Percentiles rank a stretch among this genome's conserved stretches.
Conservation (phyloP, 2,888 invertebrate species). For the Mystacides longicornis region DNA sequence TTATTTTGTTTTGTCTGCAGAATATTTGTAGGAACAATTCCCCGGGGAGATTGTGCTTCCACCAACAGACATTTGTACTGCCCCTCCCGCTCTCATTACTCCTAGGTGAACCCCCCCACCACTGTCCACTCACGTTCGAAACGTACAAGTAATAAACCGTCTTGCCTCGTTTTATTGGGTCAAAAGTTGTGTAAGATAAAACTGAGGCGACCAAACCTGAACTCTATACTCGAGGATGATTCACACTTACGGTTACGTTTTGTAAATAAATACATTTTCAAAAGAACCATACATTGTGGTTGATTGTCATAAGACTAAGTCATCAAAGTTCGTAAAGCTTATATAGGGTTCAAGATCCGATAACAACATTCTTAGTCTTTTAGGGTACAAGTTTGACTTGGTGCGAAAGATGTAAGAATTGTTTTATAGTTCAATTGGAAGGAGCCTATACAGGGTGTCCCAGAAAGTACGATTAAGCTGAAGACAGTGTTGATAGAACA, state of each 20-base stretch:
- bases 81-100: neutral
- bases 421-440: too few relatives aligned
- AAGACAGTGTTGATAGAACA: too few relatives aligned
- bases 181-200: slow-evolving; percentile 20
- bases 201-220: slow-evolving; percentile 5
- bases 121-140: slow-evolving; percentile 16
- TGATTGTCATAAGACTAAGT: too few relatives aligned
- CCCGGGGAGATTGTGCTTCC: neutral
- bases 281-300: too few relatives aligned
- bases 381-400: too few relatives aligned
- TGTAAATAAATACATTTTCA: too few relatives aligned
- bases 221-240: neutral
- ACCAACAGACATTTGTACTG: neutral
- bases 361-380: too few relatives aligned
- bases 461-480: too few relatives aligned
- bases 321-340: too few relatives aligned
- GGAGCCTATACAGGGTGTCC: too few relatives aligned
- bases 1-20: neutral
- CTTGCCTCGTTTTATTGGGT: slow-evolving; percentile 21
- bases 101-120: neutral
- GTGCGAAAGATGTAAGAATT: too few relatives aligned
- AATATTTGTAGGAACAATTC: neutral
- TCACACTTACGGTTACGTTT: neutral
- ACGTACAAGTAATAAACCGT: slow-evolving; percentile 22
- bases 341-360: too few relatives aligned